Evolutionary conservation across 2,113 vertebrate genomes (phyloP).

Genomic region (Heterotilapia buettikoferi): DNA sequence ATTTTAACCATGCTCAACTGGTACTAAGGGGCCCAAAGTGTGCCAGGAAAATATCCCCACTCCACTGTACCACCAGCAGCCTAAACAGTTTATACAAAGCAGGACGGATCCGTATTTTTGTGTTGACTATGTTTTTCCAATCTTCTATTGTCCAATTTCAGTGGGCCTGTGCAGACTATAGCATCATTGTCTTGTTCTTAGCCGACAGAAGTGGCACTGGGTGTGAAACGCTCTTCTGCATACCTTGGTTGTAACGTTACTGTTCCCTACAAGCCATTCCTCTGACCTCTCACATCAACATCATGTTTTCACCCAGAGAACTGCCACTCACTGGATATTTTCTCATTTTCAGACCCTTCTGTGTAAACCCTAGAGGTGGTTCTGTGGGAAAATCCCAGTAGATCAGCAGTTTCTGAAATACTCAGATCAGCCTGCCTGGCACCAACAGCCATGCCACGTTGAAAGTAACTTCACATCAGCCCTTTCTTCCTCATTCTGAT

Average conservation of each 20-base stretch:
- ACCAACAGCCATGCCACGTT: not conserved
- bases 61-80: not conserved
- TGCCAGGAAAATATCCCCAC: not conserved
- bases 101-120: not conserved
- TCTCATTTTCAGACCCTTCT: not conserved
- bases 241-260: not conserved
- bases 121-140: not conserved
- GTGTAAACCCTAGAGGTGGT: not conserved
- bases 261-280: not conserved
- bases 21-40: not conserved
- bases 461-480: not conserved
- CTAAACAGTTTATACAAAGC: not conserved
- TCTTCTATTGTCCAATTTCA: not conserved
- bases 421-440: not conserved
- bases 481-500: not conserved
- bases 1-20: not conserved
- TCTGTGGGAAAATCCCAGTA: not conserved
- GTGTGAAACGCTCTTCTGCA: not conserved
- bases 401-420: not conserved
- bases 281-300: not conserved
- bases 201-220: not conserved
- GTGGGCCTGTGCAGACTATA: not conserved
- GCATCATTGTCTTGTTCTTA: not conserved
- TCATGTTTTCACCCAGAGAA: not conserved
- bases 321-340: not conserved